Base-by-base conservation (phyloP, 2,797 vertebrate genomes). In the Enteromius treurensis region DNA sequence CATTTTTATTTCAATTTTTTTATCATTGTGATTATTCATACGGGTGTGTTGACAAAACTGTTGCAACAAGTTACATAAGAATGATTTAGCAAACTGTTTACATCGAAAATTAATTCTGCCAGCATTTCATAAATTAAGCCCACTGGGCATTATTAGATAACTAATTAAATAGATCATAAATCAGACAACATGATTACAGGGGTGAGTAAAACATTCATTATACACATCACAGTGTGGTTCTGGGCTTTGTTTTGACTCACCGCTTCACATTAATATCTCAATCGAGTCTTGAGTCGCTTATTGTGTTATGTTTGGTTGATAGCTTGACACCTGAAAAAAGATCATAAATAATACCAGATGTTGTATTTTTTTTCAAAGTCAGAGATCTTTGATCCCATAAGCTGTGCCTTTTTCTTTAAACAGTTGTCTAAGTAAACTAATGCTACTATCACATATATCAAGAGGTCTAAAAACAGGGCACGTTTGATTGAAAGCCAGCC, bases 121-220 rank as follows among this genome's bases (percentile, higher is more conserved):
- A 11, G 4, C 45, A 42, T 78, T 78, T 78, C 23, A 47, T n/a
- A 49, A 78, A 78, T 65, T 49, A 65, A 32, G 19, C 76, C 76
- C 26, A 65, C 10, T 78, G 76, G 76, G 76, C 47, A 51, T 65
- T 51, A 67, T 67, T 68, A 13, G 21, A 79, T 67, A 53, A 68
- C 64, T 47, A 79, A 67, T 68, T 79, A 67, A 79, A 49, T 51
- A 67, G 42, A 79, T 68, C 45, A 67, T 11, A 79, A 79, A 65
- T 67, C 26, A 68, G 45, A 51, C 45, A 51, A 58, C 79, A 80
- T 58, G 68, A 80, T 70, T 55, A 13, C 67, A 60, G 49, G 37
- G 67, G 34, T 58, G 34, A 70, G 64, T 53, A 69, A 55, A 80
- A 70, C 49, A 80, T 58, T 70, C 8, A 70, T 69, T 58, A 58